Evolutionary conservation across 2,113 vertebrate genomes (phyloP), one percentile per base, ranked within the genome.

Genomic region (Mus musculus): DNA sequence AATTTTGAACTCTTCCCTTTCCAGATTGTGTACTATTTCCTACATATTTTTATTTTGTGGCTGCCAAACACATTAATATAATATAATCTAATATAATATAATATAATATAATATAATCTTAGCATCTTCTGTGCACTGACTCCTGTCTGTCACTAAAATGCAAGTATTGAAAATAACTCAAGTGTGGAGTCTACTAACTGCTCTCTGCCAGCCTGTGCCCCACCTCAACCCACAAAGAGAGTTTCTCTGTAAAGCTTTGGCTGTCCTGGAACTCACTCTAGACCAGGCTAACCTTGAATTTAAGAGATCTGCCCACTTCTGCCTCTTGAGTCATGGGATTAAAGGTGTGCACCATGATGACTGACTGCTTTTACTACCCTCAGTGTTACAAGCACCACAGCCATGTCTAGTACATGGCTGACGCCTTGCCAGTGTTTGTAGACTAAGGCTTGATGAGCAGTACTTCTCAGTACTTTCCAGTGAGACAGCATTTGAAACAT

Each of bases 31-130:
- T 78, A 7, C 13, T 86, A 24, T 69, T 71, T 93, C 5, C n/a
- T 36, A 13, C 69, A 78, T 69, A 61, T 75, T 93, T 95, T 71
- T 84, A 63, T 89, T 95, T 49, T 78, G 59, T 69, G 19, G 17
- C 8, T 30, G 49, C 80, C n/a, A 54, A 87, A 54, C 20, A 75
- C 63, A 36, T 19, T 28, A 65, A 65, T 59, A 20, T 7, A 71
- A 1, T 65, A 65, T 28, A 65, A 26, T 26, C 28, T 26, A 65
- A 65, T 7, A 65, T 28, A 65, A 26, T 26, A 65, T 26, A 65
- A 65, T 7, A 65, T 7, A 71, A 1, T 59, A 11, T 33, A 69
- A 69, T 69, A 69, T 69, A 88, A 85, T 52, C 26, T 86, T 65
- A 69, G 16, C 61, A 17, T 69, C 54, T 65, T 78, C 46, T 76